A percentile compares a stretch with the other conserved stretches of the same genome.
phyloP scores from a whole-genome alignment of 2,113 vertebrate genomes.

The Syngnathus typhle region DNA sequence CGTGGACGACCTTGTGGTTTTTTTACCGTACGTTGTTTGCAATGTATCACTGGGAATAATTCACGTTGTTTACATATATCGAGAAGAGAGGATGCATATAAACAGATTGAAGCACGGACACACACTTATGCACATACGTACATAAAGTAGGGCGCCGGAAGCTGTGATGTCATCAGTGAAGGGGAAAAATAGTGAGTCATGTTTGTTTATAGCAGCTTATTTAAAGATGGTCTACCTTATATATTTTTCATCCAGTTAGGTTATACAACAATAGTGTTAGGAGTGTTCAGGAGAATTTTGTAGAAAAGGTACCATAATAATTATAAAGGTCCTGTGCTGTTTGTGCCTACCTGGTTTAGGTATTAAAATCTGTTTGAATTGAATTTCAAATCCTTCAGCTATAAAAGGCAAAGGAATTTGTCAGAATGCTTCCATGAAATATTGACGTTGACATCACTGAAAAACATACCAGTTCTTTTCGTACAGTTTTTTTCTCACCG shows the following conservation, averaged over 20 bases:
- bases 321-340: too few species aligned
- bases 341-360: not conserved
- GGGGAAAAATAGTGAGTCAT: not conserved
- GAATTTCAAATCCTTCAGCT: too few species aligned
- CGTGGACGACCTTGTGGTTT: slow-evolving; percentile 45
- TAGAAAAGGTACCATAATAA: not conserved
- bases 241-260: not conserved
- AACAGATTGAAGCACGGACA: not conserved
- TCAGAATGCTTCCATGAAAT: not conserved
- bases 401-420: not conserved
- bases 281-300: not conserved
- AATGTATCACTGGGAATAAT: not conserved
- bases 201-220: not conserved
- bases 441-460: not conserved
- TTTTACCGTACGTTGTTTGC: slow-evolving; percentile 22
- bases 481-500: not conserved
- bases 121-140: not conserved
- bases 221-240: not conserved
- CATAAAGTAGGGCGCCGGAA: slow-evolving; percentile 31
- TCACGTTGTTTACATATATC: not conserved
- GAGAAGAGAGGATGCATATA: slow-evolving; percentile 1
- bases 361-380: not conserved
- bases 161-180: slow-evolving; percentile 20
- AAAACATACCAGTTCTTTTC: not conserved
- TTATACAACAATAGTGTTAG: not conserved